Evolutionary conservation across 2,888 invertebrate species (phyloP).

Genomic region (Drosophila kanekoi): DNA sequence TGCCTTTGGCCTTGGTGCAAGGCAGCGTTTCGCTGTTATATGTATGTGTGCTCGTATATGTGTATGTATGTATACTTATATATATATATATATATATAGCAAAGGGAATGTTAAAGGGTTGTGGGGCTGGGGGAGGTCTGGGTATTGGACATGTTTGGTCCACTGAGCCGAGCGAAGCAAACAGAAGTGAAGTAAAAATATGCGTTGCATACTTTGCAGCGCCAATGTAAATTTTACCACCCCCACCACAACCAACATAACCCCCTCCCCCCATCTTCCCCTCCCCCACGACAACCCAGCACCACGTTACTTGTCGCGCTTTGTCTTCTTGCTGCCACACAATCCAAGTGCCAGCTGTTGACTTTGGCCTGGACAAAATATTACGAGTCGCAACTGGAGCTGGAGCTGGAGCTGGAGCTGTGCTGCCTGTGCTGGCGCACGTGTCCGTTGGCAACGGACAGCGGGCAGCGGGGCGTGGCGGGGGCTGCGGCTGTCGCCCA

Average conservation of each 20-base stretch:
- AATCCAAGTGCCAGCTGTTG: conserved; percentile 64
- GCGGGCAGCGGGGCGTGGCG: conserved; percentile 4
- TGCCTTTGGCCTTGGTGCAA: background rate
- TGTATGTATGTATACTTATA: background rate
- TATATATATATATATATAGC: background rate
- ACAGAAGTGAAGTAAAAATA: conserved; percentile 72
- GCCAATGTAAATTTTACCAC: conserved; percentile 69
- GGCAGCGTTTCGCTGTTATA: background rate
- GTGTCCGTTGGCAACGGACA: conserved; percentile 24
- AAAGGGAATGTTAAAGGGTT: conserved; percentile 86
- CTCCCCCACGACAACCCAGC: background rate
- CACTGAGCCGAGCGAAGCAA: conserved; percentile 57
- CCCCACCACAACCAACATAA: background rate
- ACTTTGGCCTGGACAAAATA: conserved; percentile 73
- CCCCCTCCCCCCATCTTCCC: too few species aligned
- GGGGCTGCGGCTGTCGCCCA: conserved; percentile 44
- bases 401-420: conserved; percentile 3
- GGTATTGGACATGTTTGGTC: conserved; percentile 29
- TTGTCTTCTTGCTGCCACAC: conserved; percentile 49
- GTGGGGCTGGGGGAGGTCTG: conserved; percentile 3
- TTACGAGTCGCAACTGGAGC: conserved; percentile 45
- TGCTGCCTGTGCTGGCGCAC: conserved; percentile 46
- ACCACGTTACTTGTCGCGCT: conserved; percentile 22
- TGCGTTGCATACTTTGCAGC: conserved; percentile 73
- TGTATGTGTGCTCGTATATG: background rate